phyloP scores from a whole-genome alignment of 2,797 vertebrate genomes.

The Enteromius afrohamiltoni region DNA sequence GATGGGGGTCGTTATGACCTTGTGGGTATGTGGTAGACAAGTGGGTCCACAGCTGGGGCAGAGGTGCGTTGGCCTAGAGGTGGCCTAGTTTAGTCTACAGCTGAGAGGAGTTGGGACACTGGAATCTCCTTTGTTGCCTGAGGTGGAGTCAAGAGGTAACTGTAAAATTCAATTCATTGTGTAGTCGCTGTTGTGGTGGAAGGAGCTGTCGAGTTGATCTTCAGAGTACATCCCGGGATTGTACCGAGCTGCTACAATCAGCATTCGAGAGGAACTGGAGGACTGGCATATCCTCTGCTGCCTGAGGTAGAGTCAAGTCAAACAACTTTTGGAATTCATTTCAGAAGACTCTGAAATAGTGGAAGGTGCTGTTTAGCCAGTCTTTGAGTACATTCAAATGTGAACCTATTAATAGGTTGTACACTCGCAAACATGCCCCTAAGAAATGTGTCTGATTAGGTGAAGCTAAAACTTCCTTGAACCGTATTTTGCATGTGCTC shows the following conservation, averaged over 20 bases:
- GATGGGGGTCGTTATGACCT: constrained; percentile 12
- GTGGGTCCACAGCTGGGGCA: constrained; percentile 5
- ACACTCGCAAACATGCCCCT: neutral
- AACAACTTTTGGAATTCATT: neutral
- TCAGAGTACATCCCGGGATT: neutral
- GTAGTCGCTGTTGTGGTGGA: neutral
- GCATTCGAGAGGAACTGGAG: neutral
- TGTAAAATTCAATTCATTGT: neutral
- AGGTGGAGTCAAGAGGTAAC: constrained; percentile 27
- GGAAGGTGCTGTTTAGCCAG: neutral
- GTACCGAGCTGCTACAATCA: neutral
- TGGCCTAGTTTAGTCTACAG: constrained; percentile 12
- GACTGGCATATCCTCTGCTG: neutral
- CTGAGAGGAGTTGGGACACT: constrained; percentile 18
- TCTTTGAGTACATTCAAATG: neutral
- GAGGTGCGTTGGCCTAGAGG: constrained; percentile 16
- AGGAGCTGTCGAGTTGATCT: neutral
- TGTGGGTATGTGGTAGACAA: constrained; percentile 19
- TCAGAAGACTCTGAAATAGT: neutral
- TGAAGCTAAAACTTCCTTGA: neutral
- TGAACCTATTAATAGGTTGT: neutral
- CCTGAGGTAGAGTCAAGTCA: neutral
- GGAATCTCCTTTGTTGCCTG: neutral
- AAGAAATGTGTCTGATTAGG: neutral
- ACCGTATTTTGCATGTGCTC: neutral